Evolutionary conservation across 1,140 invertebrate species (phyloP).

Genomic region (Agraylea sexmaculata): DNA sequence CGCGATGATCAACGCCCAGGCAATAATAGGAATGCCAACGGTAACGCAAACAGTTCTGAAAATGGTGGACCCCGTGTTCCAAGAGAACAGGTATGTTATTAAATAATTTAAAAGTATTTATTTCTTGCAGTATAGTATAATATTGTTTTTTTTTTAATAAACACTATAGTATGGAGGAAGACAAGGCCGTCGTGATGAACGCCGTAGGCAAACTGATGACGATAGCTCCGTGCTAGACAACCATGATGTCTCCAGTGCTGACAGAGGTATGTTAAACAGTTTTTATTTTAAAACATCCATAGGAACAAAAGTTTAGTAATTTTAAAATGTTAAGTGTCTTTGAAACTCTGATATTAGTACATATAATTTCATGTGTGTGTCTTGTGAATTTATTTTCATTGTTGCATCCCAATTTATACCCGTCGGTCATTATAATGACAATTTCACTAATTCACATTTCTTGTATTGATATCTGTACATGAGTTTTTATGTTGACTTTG

Average conservation of each 20-base stretch:
- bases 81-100: slow-evolving; percentile 11
- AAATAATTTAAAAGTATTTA: not conserved
- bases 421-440: too few relatives aligned
- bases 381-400: too few relatives aligned
- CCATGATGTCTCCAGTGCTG: slow-evolving; percentile 64
- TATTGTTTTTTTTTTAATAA: slow-evolving; percentile 2
- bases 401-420: too few relatives aligned
- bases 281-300: slow-evolving; percentile 1
- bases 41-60: slow-evolving; percentile 9
- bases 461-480: too few relatives aligned
- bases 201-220: slow-evolving; percentile 61
- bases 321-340: not conserved
- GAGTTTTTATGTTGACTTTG: too few relatives aligned
- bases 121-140: not conserved
- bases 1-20: slow-evolving; percentile 12
- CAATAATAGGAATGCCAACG: slow-evolving; percentile 9
- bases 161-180: slow-evolving; percentile 22
- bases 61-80: slow-evolving; percentile 16
- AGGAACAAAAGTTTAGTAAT: not conserved
- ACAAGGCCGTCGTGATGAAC: slow-evolving; percentile 44
- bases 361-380: too few relatives aligned
- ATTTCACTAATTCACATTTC: too few relatives aligned
- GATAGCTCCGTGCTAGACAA: slow-evolving; percentile 68
- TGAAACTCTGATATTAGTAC: too few relatives aligned
- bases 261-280: slow-evolving; percentile 48